These are phyloP conservation scores for Sternotherus odoratus DNA, from an alignment of 2,797 vertebrate genomes.

Conservation along the genomic window DNA sequence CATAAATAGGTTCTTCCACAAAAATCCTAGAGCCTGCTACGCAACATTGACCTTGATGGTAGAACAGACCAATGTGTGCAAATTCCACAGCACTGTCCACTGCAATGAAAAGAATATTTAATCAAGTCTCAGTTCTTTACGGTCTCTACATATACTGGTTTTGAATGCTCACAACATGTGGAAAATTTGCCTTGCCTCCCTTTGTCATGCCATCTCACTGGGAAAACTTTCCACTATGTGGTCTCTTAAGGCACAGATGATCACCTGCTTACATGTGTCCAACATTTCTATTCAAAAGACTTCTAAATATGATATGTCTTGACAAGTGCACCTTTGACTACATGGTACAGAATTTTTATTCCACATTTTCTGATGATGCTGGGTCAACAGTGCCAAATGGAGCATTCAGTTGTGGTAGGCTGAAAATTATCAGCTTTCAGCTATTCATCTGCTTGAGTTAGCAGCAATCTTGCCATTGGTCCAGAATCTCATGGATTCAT, in stretches of 20 bases:
- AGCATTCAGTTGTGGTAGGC: not conserved
- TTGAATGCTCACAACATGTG: fast-evolving
- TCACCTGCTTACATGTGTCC: not conserved
- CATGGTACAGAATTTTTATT: not conserved
- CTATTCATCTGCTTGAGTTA: not conserved
- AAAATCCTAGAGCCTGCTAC: constrained; percentile 91
- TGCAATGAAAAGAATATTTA: constrained; percentile 63
- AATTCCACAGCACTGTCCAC: constrained; percentile 87
- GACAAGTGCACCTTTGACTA: not conserved
- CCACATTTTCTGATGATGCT: not conserved
- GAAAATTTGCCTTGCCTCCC: not conserved
- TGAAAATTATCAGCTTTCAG: not conserved
- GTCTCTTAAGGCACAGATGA: not conserved
- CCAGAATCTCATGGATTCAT: not conserved
- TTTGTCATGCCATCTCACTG: not conserved
- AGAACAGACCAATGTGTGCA: constrained; percentile 89
- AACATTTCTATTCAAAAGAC: not conserved
- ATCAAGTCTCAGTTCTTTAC: not conserved
- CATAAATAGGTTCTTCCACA: constrained; percentile 90
- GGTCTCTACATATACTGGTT: not conserved
- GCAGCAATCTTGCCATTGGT: not conserved
- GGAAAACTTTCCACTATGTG: not conserved
- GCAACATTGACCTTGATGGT: constrained; percentile 92
- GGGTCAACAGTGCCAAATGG: not conserved
- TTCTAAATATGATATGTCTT: fast-evolving